phyloP scores from a whole-genome alignment of 2,113 vertebrate species.

The Syrrhaptes paradoxus region DNA sequence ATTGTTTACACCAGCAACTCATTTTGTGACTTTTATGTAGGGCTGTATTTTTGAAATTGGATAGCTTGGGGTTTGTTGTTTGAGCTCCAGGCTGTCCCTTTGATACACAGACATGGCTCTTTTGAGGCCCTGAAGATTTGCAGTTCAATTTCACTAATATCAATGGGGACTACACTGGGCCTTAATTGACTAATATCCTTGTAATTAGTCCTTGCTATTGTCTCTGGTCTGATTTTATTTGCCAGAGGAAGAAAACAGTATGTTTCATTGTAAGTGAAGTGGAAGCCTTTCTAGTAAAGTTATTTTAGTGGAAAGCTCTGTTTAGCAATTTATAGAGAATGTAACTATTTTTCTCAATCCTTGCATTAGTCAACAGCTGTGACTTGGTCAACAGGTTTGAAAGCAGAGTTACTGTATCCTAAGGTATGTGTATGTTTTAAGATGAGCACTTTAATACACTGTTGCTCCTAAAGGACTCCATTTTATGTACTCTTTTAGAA shows the following conservation, averaged over 20 bases:
- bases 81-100: neutral
- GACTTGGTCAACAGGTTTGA: neutral
- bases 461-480: neutral
- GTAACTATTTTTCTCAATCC: neutral
- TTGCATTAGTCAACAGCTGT: neutral
- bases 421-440: neutral
- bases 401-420: neutral
- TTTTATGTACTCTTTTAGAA: neutral
- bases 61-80: neutral
- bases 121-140: neutral
- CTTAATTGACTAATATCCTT: neutral
- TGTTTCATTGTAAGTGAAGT: neutral
- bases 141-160: neutral
- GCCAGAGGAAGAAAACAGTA: neutral
- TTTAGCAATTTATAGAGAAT: neutral
- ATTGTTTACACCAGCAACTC: rapidly evolving
- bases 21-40: neutral
- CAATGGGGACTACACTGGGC: neutral
- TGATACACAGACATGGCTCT: neutral
- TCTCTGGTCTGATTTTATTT: neutral
- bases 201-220: neutral
- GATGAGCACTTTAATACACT: neutral
- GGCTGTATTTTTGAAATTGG: neutral
- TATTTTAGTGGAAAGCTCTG: neutral
- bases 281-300: neutral